Base-by-base conservation (phyloP, 2,113 vertebrate species). In the Platysternon megacephalum region DNA sequence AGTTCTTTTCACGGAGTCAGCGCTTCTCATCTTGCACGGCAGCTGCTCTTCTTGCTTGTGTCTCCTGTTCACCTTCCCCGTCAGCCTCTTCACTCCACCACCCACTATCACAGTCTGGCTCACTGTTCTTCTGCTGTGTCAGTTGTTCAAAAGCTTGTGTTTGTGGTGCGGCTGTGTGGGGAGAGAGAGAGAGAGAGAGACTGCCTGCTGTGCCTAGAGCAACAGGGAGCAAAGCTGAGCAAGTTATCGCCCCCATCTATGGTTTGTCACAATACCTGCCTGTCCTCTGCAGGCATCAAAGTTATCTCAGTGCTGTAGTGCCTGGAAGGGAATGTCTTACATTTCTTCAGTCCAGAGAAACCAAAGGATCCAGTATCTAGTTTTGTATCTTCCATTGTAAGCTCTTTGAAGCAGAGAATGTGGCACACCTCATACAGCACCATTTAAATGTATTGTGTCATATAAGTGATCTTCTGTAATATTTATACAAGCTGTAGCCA, bases 381-480 rank as follows among this genome's bases (percentile, higher is more conserved):
- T 56, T 89, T 56, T 82, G 22, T 91, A 65, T 49, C 35, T 91
- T 91, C 26, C 32, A 88, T 11, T 87, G n/a, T 84, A 22, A 74
- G 72, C 46, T 51, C 93, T 68, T 51, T 51, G 28, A 48, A 90
- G 21, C 22, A 80, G 76, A 8, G 26, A 29, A 74, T 52, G 2
- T 68, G 24, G 28, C 83, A 90, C 88, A 4, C 22, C 24, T 6
- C 2, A 0, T 79, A 13, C 19, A 81, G 26, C 32, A 48, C 5
- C 28, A 9, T 35, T 13, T 5, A 76, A 79, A 39, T 28, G 8
- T n/a, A 84, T 11, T 1, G 8, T 74, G 1, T 2, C 79, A 4
- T 68, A 0, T 85, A 22, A 4, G 2, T 85, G 65, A 51, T 39
- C 88, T 74, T 39, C 22, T 76, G 72, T 44, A 76, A 44, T 26